These are phyloP conservation scores for Tetragnatha montana DNA, from an alignment of 2,888 invertebrate species.

Conservation along the genomic window DNA sequence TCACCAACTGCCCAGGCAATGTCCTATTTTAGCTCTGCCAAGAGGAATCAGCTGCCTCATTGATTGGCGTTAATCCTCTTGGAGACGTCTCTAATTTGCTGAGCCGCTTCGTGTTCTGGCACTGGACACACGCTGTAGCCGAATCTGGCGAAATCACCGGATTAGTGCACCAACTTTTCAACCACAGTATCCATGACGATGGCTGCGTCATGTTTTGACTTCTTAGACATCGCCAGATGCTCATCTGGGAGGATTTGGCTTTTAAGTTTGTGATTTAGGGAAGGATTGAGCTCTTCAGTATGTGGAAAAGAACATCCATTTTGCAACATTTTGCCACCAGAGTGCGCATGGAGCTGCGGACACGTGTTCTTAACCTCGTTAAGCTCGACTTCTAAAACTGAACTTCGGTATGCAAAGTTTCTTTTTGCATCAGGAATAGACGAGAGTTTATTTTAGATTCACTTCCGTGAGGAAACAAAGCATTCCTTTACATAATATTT, in stretches of 20 bases:
- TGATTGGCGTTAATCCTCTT: not conserved
- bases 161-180: not conserved
- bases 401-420: no score
- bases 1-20: constrained; percentile 3
- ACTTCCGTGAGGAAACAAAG: no score
- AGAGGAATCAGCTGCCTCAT: not conserved
- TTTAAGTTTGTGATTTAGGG: not conserved
- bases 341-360: not conserved
- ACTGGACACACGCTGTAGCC: not conserved
- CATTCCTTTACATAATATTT: no score
- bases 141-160: not conserved
- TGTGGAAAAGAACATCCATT: not conserved
- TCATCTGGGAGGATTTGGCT: not conserved
- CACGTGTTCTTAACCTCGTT: not conserved
- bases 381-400: no score
- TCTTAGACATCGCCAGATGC: constrained; percentile 5
- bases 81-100: not conserved
- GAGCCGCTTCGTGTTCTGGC: not conserved
- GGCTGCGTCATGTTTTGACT: constrained; percentile 7
- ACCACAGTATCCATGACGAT: constrained; percentile 21
- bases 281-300: not conserved
- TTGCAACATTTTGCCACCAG: not conserved
- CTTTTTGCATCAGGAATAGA: no score
- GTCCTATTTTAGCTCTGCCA: not conserved
- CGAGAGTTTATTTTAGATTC: no score